Conservation (phyloP, 2,888 invertebrate genomes). For the Salticus scenicus region DNA sequence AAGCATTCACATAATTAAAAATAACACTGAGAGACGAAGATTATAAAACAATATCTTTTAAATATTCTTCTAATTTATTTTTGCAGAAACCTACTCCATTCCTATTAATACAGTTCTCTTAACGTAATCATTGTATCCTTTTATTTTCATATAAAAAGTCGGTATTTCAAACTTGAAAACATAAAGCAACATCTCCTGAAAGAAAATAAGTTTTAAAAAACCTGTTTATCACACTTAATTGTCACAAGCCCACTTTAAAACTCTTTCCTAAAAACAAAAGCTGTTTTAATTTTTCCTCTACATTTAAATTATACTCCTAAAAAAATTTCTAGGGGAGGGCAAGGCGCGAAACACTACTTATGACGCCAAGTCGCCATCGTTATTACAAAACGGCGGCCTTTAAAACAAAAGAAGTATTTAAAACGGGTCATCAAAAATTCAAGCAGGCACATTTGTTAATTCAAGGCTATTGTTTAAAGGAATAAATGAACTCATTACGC, state of each 20-base stretch:
- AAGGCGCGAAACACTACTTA: conserved; percentile 49
- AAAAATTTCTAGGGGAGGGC: conserved; percentile 1
- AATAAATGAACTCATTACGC: conserved; percentile 64
- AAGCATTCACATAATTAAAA: too few relatives aligned
- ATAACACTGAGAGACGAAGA: not conserved
- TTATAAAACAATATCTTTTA: not conserved
- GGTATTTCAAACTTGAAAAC: not conserved
- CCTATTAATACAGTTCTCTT: not conserved
- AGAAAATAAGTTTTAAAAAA: conserved; percentile 14
- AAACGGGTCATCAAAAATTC: conserved; percentile 66
- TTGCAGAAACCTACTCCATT: not conserved
- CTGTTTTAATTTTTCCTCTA: conserved; percentile 60
- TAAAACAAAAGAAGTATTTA: conserved; percentile 57
- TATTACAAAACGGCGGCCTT: conserved; percentile 35
- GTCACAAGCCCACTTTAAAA: conserved; percentile 61
- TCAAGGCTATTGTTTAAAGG: conserved; percentile 53
- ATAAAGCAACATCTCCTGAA: not conserved
- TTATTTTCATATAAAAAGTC: not conserved
- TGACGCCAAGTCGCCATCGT: conserved; percentile 41
- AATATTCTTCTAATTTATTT: not conserved
- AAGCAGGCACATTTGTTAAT: conserved; percentile 61
- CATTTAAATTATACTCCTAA: conserved; percentile 15
- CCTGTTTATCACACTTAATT: conserved; percentile 51
- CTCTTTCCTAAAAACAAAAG: conserved; percentile 60
- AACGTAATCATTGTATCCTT: not conserved